These are phyloP conservation scores for Phengaris arion DNA, from an alignment of 2,888 invertebrate genomes.

Conservation along the genomic window DNA sequence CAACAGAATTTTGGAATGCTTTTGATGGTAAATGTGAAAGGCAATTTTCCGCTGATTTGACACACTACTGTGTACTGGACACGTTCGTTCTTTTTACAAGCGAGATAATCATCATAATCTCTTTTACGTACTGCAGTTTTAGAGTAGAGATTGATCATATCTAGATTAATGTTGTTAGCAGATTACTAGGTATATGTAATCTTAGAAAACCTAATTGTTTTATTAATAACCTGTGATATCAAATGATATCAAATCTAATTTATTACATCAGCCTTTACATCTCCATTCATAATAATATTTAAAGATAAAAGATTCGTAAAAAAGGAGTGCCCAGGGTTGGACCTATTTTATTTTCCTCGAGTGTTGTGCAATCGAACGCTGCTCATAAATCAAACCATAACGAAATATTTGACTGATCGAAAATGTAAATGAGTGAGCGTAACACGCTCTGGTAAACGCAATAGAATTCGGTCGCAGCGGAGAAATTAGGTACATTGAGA, in stretches of 20 bases:
- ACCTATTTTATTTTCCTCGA: neutral
- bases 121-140: neutral
- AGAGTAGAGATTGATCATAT: neutral
- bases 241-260: neutral
- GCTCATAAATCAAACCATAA: conserved; percentile 28
- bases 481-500: conserved; percentile 29
- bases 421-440: conserved; percentile 28
- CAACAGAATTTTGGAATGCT: neutral
- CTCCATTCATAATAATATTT: neutral
- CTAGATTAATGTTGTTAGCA: conserved; percentile 2
- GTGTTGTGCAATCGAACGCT: conserved; percentile 11
- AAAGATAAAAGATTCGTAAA: neutral
- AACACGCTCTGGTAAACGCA: conserved; percentile 32
- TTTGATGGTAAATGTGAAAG: neutral
- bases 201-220: neutral
- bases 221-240: neutral
- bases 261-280: neutral
- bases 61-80: neutral
- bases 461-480: conserved; percentile 34
- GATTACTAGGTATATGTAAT: neutral
- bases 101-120: conserved; percentile 1
- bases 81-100: neutral
- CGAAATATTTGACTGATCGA: conserved; percentile 27
- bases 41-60: conserved; percentile 3
- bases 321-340: neutral